phyloP scores from a whole-genome alignment of 1,140 invertebrate species.

The Drosophila repleta region DNA sequence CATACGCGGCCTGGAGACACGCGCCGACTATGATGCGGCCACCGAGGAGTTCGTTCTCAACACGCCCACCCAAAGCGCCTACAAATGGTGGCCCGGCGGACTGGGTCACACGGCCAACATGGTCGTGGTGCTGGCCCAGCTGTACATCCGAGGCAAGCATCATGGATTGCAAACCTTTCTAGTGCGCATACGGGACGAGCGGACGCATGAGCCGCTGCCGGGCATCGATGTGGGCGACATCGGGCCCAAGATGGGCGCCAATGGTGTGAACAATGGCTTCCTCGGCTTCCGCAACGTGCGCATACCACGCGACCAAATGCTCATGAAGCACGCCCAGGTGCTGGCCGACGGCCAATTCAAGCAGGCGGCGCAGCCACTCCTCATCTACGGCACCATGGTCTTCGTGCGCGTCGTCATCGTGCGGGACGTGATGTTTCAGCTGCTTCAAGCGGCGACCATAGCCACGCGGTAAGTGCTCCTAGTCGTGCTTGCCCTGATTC shows the following conservation, averaged over 20 bases:
- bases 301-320: slow-evolving; percentile 94
- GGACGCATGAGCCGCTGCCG: slow-evolving; percentile 93
- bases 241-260: slow-evolving; percentile 95
- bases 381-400: slow-evolving; percentile 97
- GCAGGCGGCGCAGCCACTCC: slow-evolving; percentile 91
- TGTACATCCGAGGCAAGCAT: slow-evolving; percentile 92
- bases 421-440: slow-evolving; percentile 88
- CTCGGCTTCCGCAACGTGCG: slow-evolving; percentile 92
- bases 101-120: slow-evolving; percentile 97
- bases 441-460: slow-evolving; percentile 93
- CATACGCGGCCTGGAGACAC: slow-evolving; percentile 95
- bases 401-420: slow-evolving; percentile 94
- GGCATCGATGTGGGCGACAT: slow-evolving; percentile 97
- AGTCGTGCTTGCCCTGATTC: background rate
- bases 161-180: slow-evolving; percentile 96
- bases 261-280: slow-evolving; percentile 95
- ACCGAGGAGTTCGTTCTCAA: slow-evolving; percentile 95
- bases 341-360: slow-evolving; percentile 94
- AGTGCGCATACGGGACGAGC: slow-evolving; percentile 93
- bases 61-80: slow-evolving; percentile 93
- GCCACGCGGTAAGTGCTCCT: slow-evolving; percentile 85
- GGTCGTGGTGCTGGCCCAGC: slow-evolving; percentile 94
- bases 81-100: slow-evolving; percentile 92
- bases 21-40: slow-evolving; percentile 93
- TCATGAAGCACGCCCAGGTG: slow-evolving; percentile 96